Base-by-base conservation (phyloP, 2,888 invertebrate species). In the Oxystoma pomonae region DNA sequence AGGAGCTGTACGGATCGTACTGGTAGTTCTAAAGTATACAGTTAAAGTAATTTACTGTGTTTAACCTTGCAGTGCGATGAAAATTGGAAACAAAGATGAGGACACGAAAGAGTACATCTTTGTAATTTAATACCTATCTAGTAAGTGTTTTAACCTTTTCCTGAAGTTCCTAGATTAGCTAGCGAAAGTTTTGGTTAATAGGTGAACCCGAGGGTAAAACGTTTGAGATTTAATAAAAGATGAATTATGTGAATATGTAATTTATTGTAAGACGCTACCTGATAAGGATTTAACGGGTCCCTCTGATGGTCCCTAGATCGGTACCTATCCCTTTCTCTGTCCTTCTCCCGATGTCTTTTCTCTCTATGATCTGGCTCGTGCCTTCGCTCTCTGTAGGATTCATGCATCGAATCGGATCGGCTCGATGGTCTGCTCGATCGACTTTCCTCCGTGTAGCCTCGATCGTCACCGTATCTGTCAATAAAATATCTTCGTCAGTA, bases 1-100 rank as follows among this genome's bases (percentile, higher is more conserved):
- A 87, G 67, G 83, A 82, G 76, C 80, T 79, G 81, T 85, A 86
- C 62, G 85, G 83, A 78, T 87, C 86, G 67, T 83, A 84, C 16
- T 79, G 76, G 63, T 75, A 79, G 55, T 76, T 75, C 80, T 81
- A 12, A 65, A 21, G 70, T 71, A 64, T n/a, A n/a, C n/a, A n/a
- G n/a, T n/a, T n/a, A n/a, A n/a, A n/a, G n/a, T n/a, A n/a, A n/a
- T n/a, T n/a, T n/a, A n/a, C n/a, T n/a, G n/a, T n/a, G n/a, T n/a
- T n/a, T n/a, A n/a, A n/a, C n/a, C n/a, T n/a, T n/a, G n/a, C n/a
- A n/a, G n/a, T n/a, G n/a, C n/a, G n/a, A n/a, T n/a, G n/a, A n/a
- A n/a, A n/a, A n/a, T n/a, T n/a, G n/a, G n/a, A n/a, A n/a, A n/a
- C n/a, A n/a, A n/a, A n/a, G n/a, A n/a, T n/a, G n/a, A n/a, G n/a